A percentile compares a stretch with the other conserved stretches of the same genome.
Evolutionary conservation across 2,113 vertebrate genomes (phyloP).

Genomic region (Chascanopsetta lugubris): DNA sequence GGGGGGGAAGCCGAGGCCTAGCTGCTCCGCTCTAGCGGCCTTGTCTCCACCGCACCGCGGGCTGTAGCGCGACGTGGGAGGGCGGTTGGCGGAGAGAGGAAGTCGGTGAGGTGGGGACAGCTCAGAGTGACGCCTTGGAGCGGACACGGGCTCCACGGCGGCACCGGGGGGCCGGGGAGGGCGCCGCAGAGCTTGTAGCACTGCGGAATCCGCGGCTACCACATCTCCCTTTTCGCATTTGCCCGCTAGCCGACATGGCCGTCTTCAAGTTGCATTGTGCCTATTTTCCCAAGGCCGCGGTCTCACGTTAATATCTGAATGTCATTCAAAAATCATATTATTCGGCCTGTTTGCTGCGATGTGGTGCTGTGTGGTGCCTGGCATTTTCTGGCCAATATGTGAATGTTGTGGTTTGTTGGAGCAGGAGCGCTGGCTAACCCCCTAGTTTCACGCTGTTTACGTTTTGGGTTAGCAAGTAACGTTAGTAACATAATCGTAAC

Average conservation of each 20-base stretch:
- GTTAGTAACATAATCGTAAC: slow-evolving; percentile 52
- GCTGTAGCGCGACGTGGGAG: slow-evolving; percentile 74
- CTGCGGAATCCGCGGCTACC: slow-evolving; percentile 47
- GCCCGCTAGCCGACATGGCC: slow-evolving; percentile 72
- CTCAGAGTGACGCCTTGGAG: slow-evolving; percentile 38
- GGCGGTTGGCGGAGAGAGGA: slow-evolving; percentile 74
- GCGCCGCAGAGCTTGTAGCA: slow-evolving; percentile 53
- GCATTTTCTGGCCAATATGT: background rate
- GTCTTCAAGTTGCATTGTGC: slow-evolving; percentile 80
- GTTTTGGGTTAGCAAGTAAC: slow-evolving; percentile 57
- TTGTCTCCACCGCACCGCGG: slow-evolving; percentile 75
- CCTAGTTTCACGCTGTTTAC: slow-evolving; percentile 72
- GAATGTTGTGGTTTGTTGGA: slow-evolving; percentile 20
- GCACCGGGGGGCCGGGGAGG: slow-evolving; percentile 31
- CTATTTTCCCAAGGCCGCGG: slow-evolving; percentile 69
- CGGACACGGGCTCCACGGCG: slow-evolving; percentile 43
- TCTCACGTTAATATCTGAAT: slow-evolving; percentile 63
- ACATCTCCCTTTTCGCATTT: slow-evolving; percentile 63
- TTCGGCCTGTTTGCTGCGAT: slow-evolving; percentile 27
- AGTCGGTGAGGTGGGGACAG: slow-evolving; percentile 68
- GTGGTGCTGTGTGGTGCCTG: slow-evolving; percentile 23
- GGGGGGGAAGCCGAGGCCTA: slow-evolving; percentile 76
- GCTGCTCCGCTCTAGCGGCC: slow-evolving; percentile 76
- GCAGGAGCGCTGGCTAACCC: slow-evolving; percentile 20
- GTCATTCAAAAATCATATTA: slow-evolving; percentile 50